Conservation (phyloP, 2,797 vertebrate genomes). For the Sebastes kiyomatsui region DNA sequence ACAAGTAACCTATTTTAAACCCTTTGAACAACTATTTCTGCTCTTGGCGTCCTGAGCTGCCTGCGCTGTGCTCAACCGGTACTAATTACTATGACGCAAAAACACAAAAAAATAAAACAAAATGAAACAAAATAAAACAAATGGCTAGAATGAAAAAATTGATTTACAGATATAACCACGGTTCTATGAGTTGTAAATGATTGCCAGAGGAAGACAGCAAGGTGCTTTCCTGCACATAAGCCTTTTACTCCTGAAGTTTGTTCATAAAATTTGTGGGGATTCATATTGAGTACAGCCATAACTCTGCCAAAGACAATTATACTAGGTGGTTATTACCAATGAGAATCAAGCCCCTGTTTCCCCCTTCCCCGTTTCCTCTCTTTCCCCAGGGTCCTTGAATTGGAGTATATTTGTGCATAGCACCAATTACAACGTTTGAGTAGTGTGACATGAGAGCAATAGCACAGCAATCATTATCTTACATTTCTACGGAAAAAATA, state of each 20-base stretch:
- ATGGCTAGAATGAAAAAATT: background rate
- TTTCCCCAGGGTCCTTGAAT: background rate
- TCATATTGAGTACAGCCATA: background rate
- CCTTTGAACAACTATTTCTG: too few species aligned
- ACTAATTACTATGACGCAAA: too few species aligned
- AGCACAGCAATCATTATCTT: background rate
- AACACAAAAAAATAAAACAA: background rate
- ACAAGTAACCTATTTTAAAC: too few species aligned
- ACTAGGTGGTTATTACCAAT: background rate
- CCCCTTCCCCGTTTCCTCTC: background rate
- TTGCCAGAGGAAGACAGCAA: background rate
- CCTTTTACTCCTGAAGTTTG: background rate
- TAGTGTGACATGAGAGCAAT: too few species aligned
- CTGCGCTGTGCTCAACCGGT: too few species aligned
- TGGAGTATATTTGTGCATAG: too few species aligned
- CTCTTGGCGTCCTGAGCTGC: too few species aligned
- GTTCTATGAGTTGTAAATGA: background rate
- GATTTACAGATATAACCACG: too few species aligned
- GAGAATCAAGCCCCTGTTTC: background rate
- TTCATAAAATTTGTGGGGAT: background rate
- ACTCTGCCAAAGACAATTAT: background rate
- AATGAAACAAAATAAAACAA: background rate
- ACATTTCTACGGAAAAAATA: background rate
- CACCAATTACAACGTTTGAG: too few species aligned
- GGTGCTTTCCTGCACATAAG: background rate